These are phyloP conservation scores for Poeciliopsis gracilis DNA, from an alignment of 2,797 vertebrate genomes.

Conservation along the genomic window DNA sequence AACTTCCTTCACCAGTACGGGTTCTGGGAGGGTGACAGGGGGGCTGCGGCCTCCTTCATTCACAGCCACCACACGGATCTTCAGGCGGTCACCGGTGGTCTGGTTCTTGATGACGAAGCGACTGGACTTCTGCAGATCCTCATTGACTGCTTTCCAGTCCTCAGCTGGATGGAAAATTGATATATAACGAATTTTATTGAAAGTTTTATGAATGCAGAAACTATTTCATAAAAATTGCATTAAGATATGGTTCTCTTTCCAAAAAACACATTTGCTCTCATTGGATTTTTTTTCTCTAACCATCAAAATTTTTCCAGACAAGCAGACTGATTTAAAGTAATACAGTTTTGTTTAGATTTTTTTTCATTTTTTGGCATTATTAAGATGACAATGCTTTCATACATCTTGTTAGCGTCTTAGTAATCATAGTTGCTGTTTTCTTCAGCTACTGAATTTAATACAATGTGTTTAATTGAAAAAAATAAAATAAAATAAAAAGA, in stretches of 20 bases:
- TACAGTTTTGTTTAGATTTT: too few relatives aligned
- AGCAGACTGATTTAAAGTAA: neutral
- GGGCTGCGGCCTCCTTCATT: conserved; percentile 83
- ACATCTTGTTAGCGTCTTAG: neutral
- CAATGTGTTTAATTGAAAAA: neutral
- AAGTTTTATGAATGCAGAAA: neutral
- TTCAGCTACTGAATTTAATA: neutral
- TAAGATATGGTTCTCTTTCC: neutral
- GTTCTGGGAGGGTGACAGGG: conserved; percentile 80
- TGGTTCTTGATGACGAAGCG: conserved; percentile 86
- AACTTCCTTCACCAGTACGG: conserved; percentile 88
- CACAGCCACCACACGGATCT: conserved; percentile 85
- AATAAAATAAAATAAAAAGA: neutral
- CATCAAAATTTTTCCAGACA: neutral
- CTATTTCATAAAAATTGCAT: neutral
- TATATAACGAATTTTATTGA: neutral
- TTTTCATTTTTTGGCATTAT: neutral
- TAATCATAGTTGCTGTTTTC: neutral
- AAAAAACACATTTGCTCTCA: neutral
- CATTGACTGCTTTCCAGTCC: conserved; percentile 87
- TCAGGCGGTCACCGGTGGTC: conserved; percentile 86
- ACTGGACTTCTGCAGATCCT: conserved; percentile 86
- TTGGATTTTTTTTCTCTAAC: neutral
- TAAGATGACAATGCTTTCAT: neutral
- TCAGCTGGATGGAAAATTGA: conserved; percentile 73